Base-by-base conservation (phyloP, 2,888 invertebrate genomes). In the Notodonta ziczac region DNA sequence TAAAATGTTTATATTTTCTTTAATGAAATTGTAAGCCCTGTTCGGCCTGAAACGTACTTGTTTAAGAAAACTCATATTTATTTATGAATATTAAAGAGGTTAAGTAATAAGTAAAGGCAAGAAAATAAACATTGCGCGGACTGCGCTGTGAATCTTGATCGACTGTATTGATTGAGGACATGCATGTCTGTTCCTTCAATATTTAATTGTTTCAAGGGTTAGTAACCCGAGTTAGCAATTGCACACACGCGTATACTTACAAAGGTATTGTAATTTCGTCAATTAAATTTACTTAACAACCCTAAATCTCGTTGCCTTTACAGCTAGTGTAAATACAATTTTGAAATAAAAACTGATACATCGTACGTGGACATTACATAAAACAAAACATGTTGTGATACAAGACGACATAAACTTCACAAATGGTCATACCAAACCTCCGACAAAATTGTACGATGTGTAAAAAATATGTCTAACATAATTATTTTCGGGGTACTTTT, bases 141-240 rank as follows among this genome's bases (percentile, higher is more conserved):
- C 59, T 59, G 51, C 60, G 46, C 58, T 63, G 58, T 57, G 66
- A 57, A 54, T 62, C 57, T 54, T 70, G 64, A 62, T 69, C 58
- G 55, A 57, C 58, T 61, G 54, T 65, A 74, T 72, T 61, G 70
- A 73, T 69, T 67, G 39, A 48, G 53, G 58, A 51, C 57, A 62
- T 40, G 63, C 50, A 57, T 60, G 57, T n/a, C 59, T 32, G 56
- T 58, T 54, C 58, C 60, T 54, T 10, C 46, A 56, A 59, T 61
- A 48, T 58, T 57, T 58, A 55, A 62, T 58, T 50, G 50, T 66
- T 61, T 56, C 24, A 60, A 59, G 62, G 61, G 62, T 59, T 70
- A 59, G 51, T 46, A 66, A 67, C 61, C 65, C 46, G 2, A 13
- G 5, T n/a, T n/a, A 3, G 46, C 46, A n/a, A 46, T 46, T 13